A percentile compares a stretch with the other conserved stretches of the same genome.
These are phyloP conservation scores for Xestia rhomboidea DNA, from an alignment of 2,888 invertebrate species.

Conservation along the genomic window DNA sequence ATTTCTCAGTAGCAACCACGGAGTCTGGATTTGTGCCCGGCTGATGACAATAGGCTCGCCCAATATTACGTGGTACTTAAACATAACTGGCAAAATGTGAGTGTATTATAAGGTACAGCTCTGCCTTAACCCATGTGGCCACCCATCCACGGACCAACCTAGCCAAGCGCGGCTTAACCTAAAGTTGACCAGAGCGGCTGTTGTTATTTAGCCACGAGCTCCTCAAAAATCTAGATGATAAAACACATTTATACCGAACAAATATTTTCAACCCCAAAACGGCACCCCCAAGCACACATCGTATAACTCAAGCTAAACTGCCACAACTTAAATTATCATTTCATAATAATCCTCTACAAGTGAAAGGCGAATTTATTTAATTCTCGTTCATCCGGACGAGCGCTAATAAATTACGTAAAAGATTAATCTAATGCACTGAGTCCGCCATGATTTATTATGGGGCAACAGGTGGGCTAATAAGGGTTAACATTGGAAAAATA, in stretches of 20 bases:
- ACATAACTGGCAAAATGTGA: no score
- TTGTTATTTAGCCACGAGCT: background rate
- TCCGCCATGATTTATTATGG: slow-evolving; percentile 65
- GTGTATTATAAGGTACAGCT: no score
- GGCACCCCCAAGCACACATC: background rate
- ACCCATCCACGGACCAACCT: background rate
- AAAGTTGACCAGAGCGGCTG: background rate
- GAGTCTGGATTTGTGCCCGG: no score
- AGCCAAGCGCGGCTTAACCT: background rate
- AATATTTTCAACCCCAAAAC: background rate
- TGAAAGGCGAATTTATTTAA: slow-evolving; percentile 62
- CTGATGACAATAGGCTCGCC: no score
- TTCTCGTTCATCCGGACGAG: slow-evolving; percentile 54
- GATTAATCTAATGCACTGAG: slow-evolving; percentile 70
- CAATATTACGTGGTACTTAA: no score
- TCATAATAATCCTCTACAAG: slow-evolving; percentile 47
- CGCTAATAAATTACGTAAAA: slow-evolving; percentile 68
- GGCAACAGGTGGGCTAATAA: slow-evolving; percentile 70
- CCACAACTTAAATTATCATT: slow-evolving; percentile 45
- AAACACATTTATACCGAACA: background rate
- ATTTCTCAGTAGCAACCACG: no score
- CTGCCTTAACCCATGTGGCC: background rate
- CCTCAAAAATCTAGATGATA: background rate
- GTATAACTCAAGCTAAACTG: slow-evolving; percentile 22
- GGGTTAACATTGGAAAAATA: slow-evolving; percentile 65